phyloP scores from a whole-genome alignment of 1,140 invertebrate genomes.

The Marisa cornuarietis region DNA sequence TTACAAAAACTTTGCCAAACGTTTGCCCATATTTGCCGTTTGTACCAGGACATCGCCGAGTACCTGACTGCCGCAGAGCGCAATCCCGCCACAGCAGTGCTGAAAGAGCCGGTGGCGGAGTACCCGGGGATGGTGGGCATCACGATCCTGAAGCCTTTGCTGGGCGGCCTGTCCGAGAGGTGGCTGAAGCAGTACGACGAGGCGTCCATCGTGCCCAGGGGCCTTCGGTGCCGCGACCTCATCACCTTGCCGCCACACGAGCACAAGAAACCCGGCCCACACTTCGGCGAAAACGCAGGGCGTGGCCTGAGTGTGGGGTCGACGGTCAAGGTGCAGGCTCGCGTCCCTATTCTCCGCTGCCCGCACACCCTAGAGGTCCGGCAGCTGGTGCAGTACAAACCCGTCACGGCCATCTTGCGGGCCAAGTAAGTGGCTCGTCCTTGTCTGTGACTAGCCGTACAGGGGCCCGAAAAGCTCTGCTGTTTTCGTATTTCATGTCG shows the following conservation, averaged over 20 bases:
- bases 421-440: slow-evolving; percentile 42
- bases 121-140: slow-evolving; percentile 60
- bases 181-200: slow-evolving; percentile 63
- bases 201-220: slow-evolving; percentile 61
- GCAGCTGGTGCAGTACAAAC: slow-evolving; percentile 63
- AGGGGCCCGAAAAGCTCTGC: no score
- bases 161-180: slow-evolving; percentile 50
- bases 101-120: slow-evolving; percentile 61
- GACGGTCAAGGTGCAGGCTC: slow-evolving; percentile 36
- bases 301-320: slow-evolving; percentile 57
- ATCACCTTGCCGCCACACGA: slow-evolving; percentile 60
- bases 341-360: slow-evolving; percentile 56
- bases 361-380: slow-evolving; percentile 57
- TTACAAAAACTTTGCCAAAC: no score
- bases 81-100: slow-evolving; percentile 60
- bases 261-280: slow-evolving; percentile 55
- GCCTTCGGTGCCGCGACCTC: slow-evolving; percentile 60
- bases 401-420: slow-evolving; percentile 48
- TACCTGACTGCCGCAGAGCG: slow-evolving; percentile 56
- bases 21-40: neutral
- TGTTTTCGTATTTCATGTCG: neutral
- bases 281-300: slow-evolving; percentile 61
- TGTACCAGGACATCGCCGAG: slow-evolving; percentile 57
- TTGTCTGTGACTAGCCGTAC: neutral
- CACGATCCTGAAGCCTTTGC: slow-evolving; percentile 60